Evolutionary conservation across 2,888 invertebrate genomes (phyloP).

Genomic region (Physocephala rufipes): DNA sequence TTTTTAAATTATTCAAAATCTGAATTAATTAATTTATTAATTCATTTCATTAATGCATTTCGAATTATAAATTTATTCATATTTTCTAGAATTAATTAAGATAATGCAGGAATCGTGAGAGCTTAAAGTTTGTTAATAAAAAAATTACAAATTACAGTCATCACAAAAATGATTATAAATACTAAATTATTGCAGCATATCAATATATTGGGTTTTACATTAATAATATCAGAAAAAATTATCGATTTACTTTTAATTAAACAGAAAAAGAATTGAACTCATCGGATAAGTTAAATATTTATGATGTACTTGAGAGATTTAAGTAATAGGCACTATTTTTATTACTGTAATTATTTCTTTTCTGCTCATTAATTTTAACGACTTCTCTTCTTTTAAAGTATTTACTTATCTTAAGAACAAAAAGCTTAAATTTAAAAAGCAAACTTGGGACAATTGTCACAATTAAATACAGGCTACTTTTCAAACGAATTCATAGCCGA

Average conservation of each 20-base stretch:
- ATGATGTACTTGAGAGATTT: neutral
- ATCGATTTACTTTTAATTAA: neutral
- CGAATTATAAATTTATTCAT: too few relatives aligned
- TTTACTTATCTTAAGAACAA: neutral
- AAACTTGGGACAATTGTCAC: neutral
- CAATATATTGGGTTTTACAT: neutral
- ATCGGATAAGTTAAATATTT: neutral
- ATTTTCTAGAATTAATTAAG: too few relatives aligned
- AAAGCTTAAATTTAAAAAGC: constrained; percentile 5
- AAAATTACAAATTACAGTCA: neutral
- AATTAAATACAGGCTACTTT: neutral
- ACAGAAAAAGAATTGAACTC: neutral
- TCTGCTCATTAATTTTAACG: neutral
- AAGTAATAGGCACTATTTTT: constrained; percentile 30
- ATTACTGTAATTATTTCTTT: neutral
- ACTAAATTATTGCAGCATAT: neutral
- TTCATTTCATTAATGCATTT: too few relatives aligned
- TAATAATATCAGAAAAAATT: neutral
- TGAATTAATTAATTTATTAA: too few relatives aligned
- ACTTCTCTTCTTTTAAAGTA: too few relatives aligned
- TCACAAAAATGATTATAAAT: neutral
- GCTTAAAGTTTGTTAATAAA: neutral
- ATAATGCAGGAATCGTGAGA: too few relatives aligned
- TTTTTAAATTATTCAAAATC: too few relatives aligned
- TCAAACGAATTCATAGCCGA: constrained; percentile 83